Evolutionary conservation across 2,797 vertebrate genomes (phyloP).

Genomic region (Spinibarbus caldwelli): DNA sequence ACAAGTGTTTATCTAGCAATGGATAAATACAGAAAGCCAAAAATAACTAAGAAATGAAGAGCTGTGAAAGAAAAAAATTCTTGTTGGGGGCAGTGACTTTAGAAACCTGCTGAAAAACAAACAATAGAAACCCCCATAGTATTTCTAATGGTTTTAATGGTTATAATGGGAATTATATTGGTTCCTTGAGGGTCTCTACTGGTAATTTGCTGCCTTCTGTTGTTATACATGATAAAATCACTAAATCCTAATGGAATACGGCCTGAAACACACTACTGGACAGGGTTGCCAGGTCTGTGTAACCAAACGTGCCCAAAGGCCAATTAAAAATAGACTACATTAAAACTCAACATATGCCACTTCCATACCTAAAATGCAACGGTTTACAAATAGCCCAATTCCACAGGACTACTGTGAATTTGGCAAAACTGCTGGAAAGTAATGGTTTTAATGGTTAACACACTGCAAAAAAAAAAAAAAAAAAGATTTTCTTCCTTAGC

Average conservation of each 20-base stretch:
- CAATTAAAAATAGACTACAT: not conserved
- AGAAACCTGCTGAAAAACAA: not conserved
- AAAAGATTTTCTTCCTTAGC: too few species aligned
- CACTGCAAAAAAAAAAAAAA: too few species aligned
- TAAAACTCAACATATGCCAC: not conserved
- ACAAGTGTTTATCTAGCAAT: not conserved
- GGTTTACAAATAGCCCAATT: too few species aligned
- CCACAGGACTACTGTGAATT: too few species aligned
- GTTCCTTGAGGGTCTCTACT: not conserved
- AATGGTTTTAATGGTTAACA: too few species aligned
- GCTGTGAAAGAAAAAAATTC: not conserved
- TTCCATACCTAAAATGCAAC: not conserved
- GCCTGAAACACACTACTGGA: not conserved
- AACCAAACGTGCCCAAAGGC: not conserved
- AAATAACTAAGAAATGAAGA: not conserved
- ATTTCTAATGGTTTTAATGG: not conserved
- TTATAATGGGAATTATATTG: not conserved
- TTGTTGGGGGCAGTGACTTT: not conserved
- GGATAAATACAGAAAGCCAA: not conserved
- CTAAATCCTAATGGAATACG: not conserved
- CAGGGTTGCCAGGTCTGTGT: not conserved
- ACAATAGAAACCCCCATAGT: not conserved
- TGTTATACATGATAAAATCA: not conserved
- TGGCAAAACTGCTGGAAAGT: too few species aligned
- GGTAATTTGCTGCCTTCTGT: not conserved